These are phyloP conservation scores for Hyles euphorbiae DNA, from an alignment of 1,140 invertebrate species.

Conservation along the genomic window DNA sequence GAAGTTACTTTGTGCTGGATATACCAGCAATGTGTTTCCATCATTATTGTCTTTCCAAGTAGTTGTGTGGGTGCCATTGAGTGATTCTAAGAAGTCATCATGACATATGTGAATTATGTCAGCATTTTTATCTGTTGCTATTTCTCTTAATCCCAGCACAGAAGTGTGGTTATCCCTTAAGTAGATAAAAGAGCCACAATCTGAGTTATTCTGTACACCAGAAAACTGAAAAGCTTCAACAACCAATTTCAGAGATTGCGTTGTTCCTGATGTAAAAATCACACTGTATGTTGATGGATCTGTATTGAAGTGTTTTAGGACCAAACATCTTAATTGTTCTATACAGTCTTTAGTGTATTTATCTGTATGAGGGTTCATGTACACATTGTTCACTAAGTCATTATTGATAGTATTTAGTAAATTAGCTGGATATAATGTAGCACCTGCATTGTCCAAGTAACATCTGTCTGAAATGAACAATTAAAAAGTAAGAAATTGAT, in stretches of 20 bases:
- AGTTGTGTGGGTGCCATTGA: conserved; percentile 37
- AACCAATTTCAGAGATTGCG: conserved; percentile 87
- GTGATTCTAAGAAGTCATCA: conserved; percentile 68
- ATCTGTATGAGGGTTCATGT: conserved; percentile 93
- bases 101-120: conserved; percentile 75
- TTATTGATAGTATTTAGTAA: conserved; percentile 82
- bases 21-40: conserved; percentile 84
- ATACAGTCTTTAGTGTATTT: conserved; percentile 86
- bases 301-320: conserved; percentile 91
- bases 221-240: conserved; percentile 87
- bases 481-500: conserved; percentile 3
- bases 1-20: conserved; percentile 96
- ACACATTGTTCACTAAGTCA: conserved; percentile 82
- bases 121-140: conserved; percentile 70
- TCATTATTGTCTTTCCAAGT: conserved; percentile 22
- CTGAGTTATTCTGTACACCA: conserved; percentile 23
- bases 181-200: conserved; percentile 84
- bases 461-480: conserved; percentile 78
- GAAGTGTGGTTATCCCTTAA: conserved; percentile 96
- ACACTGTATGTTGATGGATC: conserved; percentile 87
- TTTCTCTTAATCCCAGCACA: conserved; percentile 92
- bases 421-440: conserved; percentile 86
- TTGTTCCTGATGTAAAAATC: conserved; percentile 94
- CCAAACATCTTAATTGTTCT: conserved; percentile 86
- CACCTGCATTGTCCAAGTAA: conserved; percentile 94